Evolutionary conservation across 2,113 vertebrate species (phyloP).

Genomic region (Delphinapterus leucas): DNA sequence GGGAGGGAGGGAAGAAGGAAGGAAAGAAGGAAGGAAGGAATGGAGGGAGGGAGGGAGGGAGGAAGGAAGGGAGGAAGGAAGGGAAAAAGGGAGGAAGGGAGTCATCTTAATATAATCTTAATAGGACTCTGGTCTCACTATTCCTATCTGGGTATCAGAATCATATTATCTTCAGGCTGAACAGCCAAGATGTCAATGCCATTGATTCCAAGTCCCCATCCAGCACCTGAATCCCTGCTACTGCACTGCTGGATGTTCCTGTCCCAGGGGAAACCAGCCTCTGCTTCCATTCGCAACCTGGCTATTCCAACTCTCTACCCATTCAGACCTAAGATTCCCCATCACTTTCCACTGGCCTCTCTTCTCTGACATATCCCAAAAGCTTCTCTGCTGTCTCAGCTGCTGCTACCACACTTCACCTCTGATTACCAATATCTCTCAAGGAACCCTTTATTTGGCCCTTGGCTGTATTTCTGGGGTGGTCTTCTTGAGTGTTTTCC

Average conservation of each 20-base stretch:
- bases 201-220: background rate
- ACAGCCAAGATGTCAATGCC: background rate
- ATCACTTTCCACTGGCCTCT: too few species aligned
- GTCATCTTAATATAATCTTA: background rate
- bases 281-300: background rate
- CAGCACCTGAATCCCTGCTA: background rate
- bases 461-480: background rate
- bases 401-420: background rate
- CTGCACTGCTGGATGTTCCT: background rate
- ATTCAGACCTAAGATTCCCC: background rate
- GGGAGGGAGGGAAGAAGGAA: accelerated
- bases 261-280: background rate
- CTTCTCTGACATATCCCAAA: background rate
- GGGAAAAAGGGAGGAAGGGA: too few species aligned
- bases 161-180: background rate
- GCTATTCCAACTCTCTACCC: background rate
- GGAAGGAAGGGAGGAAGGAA: background rate
- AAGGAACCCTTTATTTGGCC: background rate
- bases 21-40: too few species aligned
- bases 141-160: background rate
- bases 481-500: background rate
- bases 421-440: background rate
- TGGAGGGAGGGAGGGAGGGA: background rate
- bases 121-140: background rate
- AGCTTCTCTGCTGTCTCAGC: background rate